These are phyloP conservation scores for Hypanus sabinus DNA, from an alignment of 2,113 vertebrate species.

Conservation along the genomic window DNA sequence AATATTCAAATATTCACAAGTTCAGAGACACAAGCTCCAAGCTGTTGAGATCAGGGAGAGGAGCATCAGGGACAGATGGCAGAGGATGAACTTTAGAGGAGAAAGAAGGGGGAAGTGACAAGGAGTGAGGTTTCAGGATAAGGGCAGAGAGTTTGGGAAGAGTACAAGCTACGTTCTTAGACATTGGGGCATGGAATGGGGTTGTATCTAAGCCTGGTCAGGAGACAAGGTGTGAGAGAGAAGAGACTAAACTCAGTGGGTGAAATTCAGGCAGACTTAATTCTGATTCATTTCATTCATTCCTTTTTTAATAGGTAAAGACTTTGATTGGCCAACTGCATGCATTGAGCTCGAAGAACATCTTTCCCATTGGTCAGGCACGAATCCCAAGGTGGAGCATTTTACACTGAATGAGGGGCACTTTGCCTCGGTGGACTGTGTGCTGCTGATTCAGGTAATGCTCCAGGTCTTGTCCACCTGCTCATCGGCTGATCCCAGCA, in stretches of 20 bases:
- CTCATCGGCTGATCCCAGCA: neutral
- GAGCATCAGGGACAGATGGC: too few species aligned
- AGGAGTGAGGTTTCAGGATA: too few species aligned
- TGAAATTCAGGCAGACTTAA: neutral
- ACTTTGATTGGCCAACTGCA: conserved; percentile 71
- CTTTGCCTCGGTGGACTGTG: conserved; percentile 71
- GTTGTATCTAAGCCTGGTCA: neutral
- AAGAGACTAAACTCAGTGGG: too few species aligned
- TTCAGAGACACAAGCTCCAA: too few species aligned
- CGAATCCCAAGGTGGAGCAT: conserved; percentile 56
- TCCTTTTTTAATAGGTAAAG: conserved; percentile 48
- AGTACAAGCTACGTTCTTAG: neutral
- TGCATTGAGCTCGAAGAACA: conserved; percentile 82
- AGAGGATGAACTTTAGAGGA: too few species aligned
- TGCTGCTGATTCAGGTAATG: conserved; percentile 70
- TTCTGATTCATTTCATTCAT: neutral
- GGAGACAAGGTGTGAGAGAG: neutral
- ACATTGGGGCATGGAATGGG: neutral
- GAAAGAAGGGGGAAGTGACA: too few species aligned
- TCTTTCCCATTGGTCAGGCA: conserved; percentile 62
- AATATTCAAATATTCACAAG: too few species aligned
- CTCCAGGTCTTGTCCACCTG: neutral
- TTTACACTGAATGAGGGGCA: conserved; percentile 69
- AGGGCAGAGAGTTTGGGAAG: too few species aligned
- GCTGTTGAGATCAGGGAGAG: too few species aligned